These are phyloP conservation scores for Cyclina sinensis DNA, from an alignment of 1,140 invertebrate species.

Conservation along the genomic window DNA sequence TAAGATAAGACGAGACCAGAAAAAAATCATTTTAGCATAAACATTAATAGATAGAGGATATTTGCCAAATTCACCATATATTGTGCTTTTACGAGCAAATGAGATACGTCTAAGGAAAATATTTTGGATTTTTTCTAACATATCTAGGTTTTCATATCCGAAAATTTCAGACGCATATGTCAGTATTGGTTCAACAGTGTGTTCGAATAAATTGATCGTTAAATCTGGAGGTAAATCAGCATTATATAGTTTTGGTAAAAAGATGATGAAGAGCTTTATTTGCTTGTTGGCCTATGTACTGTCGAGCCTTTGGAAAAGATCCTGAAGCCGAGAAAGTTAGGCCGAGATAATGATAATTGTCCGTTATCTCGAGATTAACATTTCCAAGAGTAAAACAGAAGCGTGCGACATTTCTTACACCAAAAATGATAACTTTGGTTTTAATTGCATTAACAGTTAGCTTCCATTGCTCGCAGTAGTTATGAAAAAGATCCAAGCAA, in stretches of 20 bases:
- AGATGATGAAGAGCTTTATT: conserved; percentile 11
- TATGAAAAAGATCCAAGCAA: too few relatives aligned
- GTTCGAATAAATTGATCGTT: conserved; percentile 4
- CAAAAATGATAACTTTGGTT: conserved; percentile 3
- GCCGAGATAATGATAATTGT: conserved; percentile 30
- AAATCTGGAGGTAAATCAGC: conserved; percentile 1
- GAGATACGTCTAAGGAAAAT: neutral
- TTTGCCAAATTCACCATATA: conserved; percentile 23
- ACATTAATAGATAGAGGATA: conserved; percentile 20
- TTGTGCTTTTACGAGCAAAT: neutral
- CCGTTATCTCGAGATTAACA: neutral
- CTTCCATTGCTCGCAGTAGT: neutral
- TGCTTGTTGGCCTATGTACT: conserved; percentile 21
- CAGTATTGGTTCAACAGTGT: conserved; percentile 21
- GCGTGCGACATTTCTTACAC: neutral
- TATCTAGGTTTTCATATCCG: conserved; percentile 35
- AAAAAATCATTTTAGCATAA: conserved; percentile 23
- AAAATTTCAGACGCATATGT: conserved; percentile 40
- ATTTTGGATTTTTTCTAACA: conserved; percentile 19
- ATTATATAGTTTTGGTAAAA: conserved; percentile 10
- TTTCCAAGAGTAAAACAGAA: conserved; percentile 11
- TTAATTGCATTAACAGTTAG: conserved; percentile 1
- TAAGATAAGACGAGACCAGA: neutral
- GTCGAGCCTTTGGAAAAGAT: conserved; percentile 24
- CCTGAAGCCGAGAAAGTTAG: conserved; percentile 27